Percentiles rank a stretch among this genome's conserved stretches.
phyloP scores from a whole-genome alignment of 2,797 vertebrate species.

The Crenichthys baileyi region DNA sequence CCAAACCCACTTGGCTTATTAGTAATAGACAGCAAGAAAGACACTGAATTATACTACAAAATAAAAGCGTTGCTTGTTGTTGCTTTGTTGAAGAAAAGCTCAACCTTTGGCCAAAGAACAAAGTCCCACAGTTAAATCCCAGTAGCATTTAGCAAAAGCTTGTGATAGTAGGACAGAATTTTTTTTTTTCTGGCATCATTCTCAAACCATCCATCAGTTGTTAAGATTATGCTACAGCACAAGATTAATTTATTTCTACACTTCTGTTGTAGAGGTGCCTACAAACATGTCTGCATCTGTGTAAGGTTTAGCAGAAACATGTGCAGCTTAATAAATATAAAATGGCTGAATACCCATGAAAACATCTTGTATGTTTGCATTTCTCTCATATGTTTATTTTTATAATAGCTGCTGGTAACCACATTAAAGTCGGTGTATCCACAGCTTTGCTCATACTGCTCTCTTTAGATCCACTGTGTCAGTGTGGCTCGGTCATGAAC shows the following conservation, averaged over 20 bases:
- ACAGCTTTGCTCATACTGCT: conserved; percentile 54
- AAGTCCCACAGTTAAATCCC: neutral
- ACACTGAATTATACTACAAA: too few species aligned
- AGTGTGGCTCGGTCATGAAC: conserved; percentile 60
- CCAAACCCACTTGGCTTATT: neutral
- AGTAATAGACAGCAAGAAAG: neutral
- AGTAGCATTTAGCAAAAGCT: neutral
- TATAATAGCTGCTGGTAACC: conserved; percentile 65
- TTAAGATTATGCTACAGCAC: neutral
- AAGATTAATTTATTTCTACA: neutral
- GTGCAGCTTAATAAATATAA: conserved; percentile 38
- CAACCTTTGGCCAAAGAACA: neutral
- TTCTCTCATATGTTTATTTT: conserved; percentile 49
- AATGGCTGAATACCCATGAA: conserved; percentile 24
- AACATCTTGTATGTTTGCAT: conserved; percentile 16
- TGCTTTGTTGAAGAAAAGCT: too few species aligned
- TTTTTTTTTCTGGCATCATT: too few species aligned
- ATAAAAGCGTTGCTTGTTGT: too few species aligned
- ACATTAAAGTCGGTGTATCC: conserved; percentile 70
- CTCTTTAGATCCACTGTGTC: conserved; percentile 53
- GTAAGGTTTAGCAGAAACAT: neutral
- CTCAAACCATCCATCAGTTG: neutral
- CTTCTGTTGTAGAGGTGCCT: too few species aligned
- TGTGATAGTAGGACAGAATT: neutral
- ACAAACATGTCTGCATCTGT: neutral